phyloP scores from a whole-genome alignment of 1,140 invertebrate genomes.

The Portunus trituberculatus region DNA sequence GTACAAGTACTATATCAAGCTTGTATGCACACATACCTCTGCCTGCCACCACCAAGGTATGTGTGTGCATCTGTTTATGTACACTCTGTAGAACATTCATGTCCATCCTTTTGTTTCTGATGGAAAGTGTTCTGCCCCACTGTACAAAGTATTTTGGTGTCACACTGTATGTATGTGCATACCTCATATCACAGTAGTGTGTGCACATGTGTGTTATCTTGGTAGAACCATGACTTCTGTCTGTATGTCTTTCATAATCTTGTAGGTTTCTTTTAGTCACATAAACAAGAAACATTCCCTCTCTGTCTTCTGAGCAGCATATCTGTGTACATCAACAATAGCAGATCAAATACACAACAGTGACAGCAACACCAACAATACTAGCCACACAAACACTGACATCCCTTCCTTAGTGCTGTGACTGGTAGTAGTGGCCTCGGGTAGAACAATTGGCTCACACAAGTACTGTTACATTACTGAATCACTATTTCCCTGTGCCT shows the following conservation, averaged over 20 bases:
- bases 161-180: too few species aligned
- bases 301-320: too few species aligned
- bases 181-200: too few species aligned
- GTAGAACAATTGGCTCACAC: background rate
- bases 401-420: background rate
- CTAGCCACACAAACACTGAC: background rate
- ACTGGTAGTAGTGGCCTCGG: background rate
- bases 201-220: too few species aligned
- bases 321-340: background rate
- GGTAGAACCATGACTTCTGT: background rate
- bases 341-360: background rate
- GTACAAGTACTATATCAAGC: background rate
- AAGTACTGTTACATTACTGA: background rate
- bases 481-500: background rate
- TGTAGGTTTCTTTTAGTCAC: background rate
- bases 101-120: too few species aligned
- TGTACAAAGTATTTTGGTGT: too few species aligned
- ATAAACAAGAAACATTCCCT: too few species aligned
- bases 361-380: background rate
- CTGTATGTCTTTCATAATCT: background rate
- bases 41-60: background rate
- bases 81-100: background rate
- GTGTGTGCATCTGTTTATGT: background rate
- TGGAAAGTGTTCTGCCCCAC: too few species aligned
- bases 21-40: background rate